A percentile compares a stretch with the other conserved stretches of the same genome.
phyloP scores from a whole-genome alignment of 2,113 vertebrate genomes.

The Vulpes lagopus region DNA sequence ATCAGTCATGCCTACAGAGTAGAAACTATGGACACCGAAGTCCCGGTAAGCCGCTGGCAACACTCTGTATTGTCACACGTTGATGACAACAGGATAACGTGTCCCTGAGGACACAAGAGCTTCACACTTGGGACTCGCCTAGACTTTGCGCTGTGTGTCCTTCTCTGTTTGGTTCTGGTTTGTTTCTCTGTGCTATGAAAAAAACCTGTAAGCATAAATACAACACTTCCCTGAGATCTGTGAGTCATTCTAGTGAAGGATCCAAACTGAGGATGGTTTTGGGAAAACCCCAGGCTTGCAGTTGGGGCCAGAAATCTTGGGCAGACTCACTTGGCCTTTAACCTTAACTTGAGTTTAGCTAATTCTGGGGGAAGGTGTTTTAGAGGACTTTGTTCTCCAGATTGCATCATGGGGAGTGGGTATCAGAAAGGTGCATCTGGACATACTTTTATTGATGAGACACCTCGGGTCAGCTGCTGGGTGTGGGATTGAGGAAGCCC shows the following conservation, averaged over 20 bases:
- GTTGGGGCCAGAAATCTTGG: not conserved
- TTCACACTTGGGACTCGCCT: not conserved
- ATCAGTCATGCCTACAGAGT: not conserved
- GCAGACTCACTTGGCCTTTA: not conserved
- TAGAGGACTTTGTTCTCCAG: not conserved
- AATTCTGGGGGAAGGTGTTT: not conserved
- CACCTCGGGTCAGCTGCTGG: not conserved
- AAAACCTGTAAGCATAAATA: not conserved
- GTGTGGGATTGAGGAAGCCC: no score
- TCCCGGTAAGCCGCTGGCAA: not conserved
- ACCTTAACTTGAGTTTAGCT: conserved; percentile 1
- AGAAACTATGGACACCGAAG: not conserved
- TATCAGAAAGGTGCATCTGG: not conserved
- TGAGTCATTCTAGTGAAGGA: not conserved
- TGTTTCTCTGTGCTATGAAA: not conserved
- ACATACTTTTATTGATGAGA: not conserved
- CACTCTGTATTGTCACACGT: not conserved
- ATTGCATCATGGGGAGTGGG: not conserved
- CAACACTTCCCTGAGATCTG: not conserved
- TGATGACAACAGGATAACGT: rapidly evolving
- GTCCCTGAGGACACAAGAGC: not conserved
- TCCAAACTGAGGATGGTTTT: not conserved
- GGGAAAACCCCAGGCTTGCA: not conserved
- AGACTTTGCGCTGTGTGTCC: not conserved
- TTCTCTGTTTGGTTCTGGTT: not conserved